These are phyloP conservation scores for Azemiops feae DNA, from an alignment of 2,113 vertebrate genomes.

Conservation along the genomic window DNA sequence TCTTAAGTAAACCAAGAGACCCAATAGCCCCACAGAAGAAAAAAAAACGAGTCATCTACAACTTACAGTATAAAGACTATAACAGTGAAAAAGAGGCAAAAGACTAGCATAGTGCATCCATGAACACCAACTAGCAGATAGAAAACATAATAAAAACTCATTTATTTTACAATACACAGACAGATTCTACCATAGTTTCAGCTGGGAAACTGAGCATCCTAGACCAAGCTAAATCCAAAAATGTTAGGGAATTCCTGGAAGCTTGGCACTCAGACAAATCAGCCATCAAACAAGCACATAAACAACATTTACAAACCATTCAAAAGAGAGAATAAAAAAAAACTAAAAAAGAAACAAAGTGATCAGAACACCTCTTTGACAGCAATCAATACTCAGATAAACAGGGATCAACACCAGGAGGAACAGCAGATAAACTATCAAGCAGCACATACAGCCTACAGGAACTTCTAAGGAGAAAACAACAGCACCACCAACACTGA, in stretches of 20 bases:
- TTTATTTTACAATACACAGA: neutral
- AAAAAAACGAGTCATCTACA: neutral
- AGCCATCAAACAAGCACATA: neutral
- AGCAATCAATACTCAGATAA: neutral
- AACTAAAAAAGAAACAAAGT: neutral
- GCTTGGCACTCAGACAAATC: neutral
- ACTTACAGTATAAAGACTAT: neutral
- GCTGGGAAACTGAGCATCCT: neutral
- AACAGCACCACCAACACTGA: neutral
- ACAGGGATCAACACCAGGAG: neutral
- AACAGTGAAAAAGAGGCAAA: neutral
- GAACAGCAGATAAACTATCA: neutral
- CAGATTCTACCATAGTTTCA: neutral
- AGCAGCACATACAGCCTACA: neutral
- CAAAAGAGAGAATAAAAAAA: neutral
- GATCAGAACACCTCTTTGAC: neutral
- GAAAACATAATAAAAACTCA: neutral
- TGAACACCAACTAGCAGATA: neutral
- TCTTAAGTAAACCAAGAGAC: neutral
- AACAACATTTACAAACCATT: neutral
- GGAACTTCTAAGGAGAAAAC: neutral
- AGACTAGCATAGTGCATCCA: neutral
- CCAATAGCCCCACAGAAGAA: neutral
- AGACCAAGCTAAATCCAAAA: neutral
- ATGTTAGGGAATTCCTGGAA: neutral